phyloP scores from a whole-genome alignment of 2,888 invertebrate species.

The Ophioninae sp. region DNA sequence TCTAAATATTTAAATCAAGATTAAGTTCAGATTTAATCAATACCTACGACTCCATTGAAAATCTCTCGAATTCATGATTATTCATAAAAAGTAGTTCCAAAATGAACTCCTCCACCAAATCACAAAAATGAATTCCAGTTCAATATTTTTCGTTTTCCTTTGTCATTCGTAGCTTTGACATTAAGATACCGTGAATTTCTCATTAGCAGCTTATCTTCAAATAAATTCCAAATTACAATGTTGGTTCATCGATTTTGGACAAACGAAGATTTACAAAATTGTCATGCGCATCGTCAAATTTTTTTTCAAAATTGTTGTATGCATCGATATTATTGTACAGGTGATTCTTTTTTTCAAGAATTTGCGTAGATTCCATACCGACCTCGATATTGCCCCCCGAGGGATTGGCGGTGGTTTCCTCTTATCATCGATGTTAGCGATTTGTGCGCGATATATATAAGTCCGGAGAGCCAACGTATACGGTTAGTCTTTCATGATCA shows the following conservation, averaged over 20 bases:
- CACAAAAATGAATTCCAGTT: no score
- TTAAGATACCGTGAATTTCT: no score
- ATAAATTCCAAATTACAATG: no score
- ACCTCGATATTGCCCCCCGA: slow-evolving; percentile 39
- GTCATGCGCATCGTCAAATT: not conserved
- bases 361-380: not conserved
- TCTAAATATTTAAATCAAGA: no score
- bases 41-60: no score
- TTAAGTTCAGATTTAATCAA: no score
- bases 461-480: slow-evolving; percentile 39
- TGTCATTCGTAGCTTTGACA: no score
- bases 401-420: slow-evolving; percentile 13
- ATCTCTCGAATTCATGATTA: no score
- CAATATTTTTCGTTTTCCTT: no score
- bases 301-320: not conserved
- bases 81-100: no score
- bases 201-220: no score
- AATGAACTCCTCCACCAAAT: no score
- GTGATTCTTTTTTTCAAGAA: not conserved
- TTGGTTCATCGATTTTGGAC: not conserved
- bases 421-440: slow-evolving; percentile 49
- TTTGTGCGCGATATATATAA: slow-evolving; percentile 51
- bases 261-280: not conserved
- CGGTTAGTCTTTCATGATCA: slow-evolving; percentile 56
- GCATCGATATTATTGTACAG: not conserved